These are phyloP conservation scores for Eufriesea mexicana DNA, from an alignment of 1,140 invertebrate species.

Conservation along the genomic window DNA sequence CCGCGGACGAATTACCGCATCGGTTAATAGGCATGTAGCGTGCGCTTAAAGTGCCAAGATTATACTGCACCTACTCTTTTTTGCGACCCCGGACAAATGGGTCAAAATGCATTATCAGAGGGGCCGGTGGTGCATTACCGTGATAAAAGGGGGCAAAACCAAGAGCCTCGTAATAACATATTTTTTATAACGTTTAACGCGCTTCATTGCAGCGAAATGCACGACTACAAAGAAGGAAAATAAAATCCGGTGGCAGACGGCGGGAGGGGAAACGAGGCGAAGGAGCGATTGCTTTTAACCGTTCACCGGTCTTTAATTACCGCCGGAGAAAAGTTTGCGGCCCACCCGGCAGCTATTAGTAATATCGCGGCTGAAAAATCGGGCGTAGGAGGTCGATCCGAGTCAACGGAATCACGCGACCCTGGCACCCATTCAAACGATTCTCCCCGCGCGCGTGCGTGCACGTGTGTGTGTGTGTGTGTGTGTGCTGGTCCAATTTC, in stretches of 20 bases:
- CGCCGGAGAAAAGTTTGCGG: not conserved
- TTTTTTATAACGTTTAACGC: slow-evolving; percentile 50
- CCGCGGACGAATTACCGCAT: slow-evolving; percentile 42
- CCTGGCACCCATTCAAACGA: not conserved
- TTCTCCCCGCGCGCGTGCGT: not conserved
- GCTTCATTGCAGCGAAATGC: slow-evolving; percentile 1
- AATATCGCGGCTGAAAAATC: slow-evolving; percentile 21
- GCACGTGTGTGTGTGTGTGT: not conserved
- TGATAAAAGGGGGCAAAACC: slow-evolving; percentile 49
- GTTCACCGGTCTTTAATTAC: slow-evolving; percentile 28
- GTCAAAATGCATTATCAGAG: slow-evolving; percentile 51
- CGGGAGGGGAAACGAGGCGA: not conserved
- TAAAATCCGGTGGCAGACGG: not conserved
- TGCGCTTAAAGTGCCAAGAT: slow-evolving; percentile 55
- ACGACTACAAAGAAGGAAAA: not conserved
- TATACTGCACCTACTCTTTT: slow-evolving; percentile 34
- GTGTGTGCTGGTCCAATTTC: slow-evolving; percentile 13
- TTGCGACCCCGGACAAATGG: slow-evolving; percentile 36
- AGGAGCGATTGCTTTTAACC: slow-evolving; percentile 7
- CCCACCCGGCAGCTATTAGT: not conserved
- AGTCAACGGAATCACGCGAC: not conserved
- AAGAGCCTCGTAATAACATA: slow-evolving; percentile 42
- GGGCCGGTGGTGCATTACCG: slow-evolving; percentile 38
- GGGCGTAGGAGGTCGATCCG: not conserved
- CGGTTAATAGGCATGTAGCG: slow-evolving; percentile 49